phyloP scores from a whole-genome alignment of 2,113 vertebrate genomes.

The Amazona vittata region DNA sequence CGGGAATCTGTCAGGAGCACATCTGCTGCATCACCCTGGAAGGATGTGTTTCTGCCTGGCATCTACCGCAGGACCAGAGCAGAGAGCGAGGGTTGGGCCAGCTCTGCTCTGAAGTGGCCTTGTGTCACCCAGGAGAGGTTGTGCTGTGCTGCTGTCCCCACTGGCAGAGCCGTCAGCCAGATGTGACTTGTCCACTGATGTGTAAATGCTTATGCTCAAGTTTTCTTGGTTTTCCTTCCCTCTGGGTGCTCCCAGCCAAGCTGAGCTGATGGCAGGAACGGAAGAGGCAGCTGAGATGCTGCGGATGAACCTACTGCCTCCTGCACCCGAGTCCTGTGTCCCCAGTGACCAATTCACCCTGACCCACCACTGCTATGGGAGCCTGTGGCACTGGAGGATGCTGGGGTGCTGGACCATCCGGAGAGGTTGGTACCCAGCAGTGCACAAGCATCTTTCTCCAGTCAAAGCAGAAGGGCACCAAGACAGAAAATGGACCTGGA shows the following conservation, averaged over 20 bases:
- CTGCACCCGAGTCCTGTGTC: accelerated
- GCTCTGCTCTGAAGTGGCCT: neutral
- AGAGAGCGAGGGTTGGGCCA: neutral
- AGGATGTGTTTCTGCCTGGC: neutral
- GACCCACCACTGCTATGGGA: neutral
- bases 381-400: neutral
- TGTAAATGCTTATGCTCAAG: neutral
- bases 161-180: neutral
- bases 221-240: neutral
- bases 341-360: neutral
- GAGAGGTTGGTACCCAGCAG: neutral
- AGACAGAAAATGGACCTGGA: neutral
- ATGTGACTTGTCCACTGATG: neutral
- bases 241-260: neutral
- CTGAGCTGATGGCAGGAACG: neutral
- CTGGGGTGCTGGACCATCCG: accelerated
- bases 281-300: neutral
- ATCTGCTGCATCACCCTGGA: neutral
- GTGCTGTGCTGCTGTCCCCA: neutral
- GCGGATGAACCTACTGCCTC: neutral
- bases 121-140: neutral
- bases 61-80: accelerated
- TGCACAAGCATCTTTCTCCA: accelerated
- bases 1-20: neutral
- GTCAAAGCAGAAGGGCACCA: neutral